Evolutionary conservation across 2,888 invertebrate genomes (phyloP).

Genomic region (Troides helena): DNA sequence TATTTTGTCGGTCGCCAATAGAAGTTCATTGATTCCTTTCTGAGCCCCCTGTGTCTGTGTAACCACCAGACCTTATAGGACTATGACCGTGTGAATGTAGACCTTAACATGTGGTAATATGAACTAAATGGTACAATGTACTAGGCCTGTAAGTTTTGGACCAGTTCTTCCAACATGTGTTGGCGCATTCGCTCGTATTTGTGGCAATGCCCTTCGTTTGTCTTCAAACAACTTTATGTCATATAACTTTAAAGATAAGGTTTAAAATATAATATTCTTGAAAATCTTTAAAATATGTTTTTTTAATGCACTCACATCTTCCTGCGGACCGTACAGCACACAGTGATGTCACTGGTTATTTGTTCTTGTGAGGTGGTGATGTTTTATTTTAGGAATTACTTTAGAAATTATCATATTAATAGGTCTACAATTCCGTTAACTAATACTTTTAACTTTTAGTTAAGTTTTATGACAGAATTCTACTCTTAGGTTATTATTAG

Average conservation of each 20-base stretch:
- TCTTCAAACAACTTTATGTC: not conserved
- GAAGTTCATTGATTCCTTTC: constrained; percentile 78
- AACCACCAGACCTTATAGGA: not conserved
- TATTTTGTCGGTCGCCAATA: constrained; percentile 71
- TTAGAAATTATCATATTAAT: not conserved
- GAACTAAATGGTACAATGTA: not conserved
- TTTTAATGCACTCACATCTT: constrained; percentile 28
- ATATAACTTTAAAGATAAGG: not conserved
- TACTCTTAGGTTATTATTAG: no score
- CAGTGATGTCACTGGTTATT: constrained; percentile 19
- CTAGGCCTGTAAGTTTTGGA: constrained; percentile 18
- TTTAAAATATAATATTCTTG: not conserved
- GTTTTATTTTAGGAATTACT: constrained; percentile 7
- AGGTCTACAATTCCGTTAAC: not conserved
- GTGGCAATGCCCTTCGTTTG: constrained; percentile 23
- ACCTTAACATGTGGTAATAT: not conserved
- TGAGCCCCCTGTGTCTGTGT: constrained; percentile 56
- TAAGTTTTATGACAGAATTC: not conserved
- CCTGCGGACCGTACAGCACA: constrained; percentile 23
- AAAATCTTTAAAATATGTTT: constrained; percentile 24
- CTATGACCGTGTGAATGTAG: not conserved
- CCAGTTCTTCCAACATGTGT: constrained; percentile 22
- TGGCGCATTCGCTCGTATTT: constrained; percentile 27
- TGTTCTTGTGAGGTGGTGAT: constrained; percentile 9
- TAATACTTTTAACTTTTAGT: not conserved